Base-by-base conservation (phyloP, 1,140 invertebrate genomes). In the Procambarus virginalis region DNA sequence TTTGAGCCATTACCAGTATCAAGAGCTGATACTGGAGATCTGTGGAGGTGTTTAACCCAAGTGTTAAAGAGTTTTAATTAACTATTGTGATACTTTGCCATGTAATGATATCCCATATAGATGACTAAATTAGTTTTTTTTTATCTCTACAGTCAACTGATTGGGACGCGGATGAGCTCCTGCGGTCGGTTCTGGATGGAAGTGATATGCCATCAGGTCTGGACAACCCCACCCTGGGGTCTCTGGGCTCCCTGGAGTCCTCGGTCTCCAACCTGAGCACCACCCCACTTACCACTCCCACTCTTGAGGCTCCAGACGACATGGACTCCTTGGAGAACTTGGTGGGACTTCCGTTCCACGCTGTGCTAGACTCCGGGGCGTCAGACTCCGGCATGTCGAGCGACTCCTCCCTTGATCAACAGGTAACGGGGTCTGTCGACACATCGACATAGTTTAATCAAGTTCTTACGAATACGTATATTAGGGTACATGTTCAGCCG, bases 321-420 rank as follows among this genome's bases (percentile, higher is more conserved):
- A 80, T 88, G 64, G 87, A 83, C 80, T 76, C 81, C 70, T 34
- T 89, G 8, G 82, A 89, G 73, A 78, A 89, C 81, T 75, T 89
- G 70, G 88, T 89, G 58, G 88, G 88, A 10, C 73, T 89, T 14
- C 88, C 88, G 60, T 89, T 89, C 88, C 73, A 89, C 68, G 82
- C 82, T 34, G 82, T 89, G 9, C 51, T 89, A 64, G 88, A 89
- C 75, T 89, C 88, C 0, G 88, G 81, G 3, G 88, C 88, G 45
- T 89, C 88, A 0, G 88, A 89, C 82, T 89, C 88, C n/a, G 88
- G 88, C 70, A 84, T 89, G 88, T 89, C 88, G 58, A 89, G 88
- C 20, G 88, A 89, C 60, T 89, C 88, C 20, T 84, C 81, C 20
- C 75, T 89, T 4, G 88, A 89, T 20, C 88, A 89, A 46, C 88